Evolutionary conservation across 2,888 invertebrate genomes (phyloP).

Genomic region (Prenolepis imparis): DNA sequence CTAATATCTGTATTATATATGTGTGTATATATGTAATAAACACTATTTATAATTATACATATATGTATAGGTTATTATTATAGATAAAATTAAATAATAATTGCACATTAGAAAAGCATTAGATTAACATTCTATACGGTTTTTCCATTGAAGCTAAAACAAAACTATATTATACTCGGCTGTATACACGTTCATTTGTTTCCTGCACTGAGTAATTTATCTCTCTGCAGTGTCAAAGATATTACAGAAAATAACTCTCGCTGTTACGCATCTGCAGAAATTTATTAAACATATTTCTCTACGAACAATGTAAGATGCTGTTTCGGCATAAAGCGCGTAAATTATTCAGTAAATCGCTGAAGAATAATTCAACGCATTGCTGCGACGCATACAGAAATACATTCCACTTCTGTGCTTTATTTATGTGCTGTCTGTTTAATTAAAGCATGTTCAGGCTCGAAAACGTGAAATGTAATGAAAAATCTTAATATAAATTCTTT

Average conservation of each 20-base stretch:
- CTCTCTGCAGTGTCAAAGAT: slow-evolving; percentile 30
- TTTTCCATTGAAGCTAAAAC: not conserved
- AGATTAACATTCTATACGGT: not conserved
- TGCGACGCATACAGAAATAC: slow-evolving; percentile 1
- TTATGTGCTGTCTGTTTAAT: slow-evolving; percentile 35
- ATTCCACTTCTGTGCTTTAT: slow-evolving; percentile 35
- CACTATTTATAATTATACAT: not conserved
- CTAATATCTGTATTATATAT: too few relatives aligned
- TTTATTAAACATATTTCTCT: slow-evolving; percentile 52
- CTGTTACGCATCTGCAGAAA: slow-evolving; percentile 37
- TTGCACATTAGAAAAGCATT: not conserved
- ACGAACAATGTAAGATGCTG: slow-evolving; percentile 26
- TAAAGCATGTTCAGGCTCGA: slow-evolving; percentile 30
- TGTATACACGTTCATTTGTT: not conserved
- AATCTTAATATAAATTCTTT: slow-evolving; percentile 24
- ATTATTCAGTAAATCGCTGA: slow-evolving; percentile 45
- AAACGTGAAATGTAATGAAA: slow-evolving; percentile 7
- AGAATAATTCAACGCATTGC: slow-evolving; percentile 33
- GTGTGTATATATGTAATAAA: too few relatives aligned
- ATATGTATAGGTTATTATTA: not conserved
- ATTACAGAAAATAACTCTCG: slow-evolving; percentile 25
- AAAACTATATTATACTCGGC: not conserved
- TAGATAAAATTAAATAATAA: not conserved
- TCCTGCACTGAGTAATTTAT: slow-evolving; percentile 16
- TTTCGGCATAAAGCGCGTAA: slow-evolving; percentile 24